Conservation (phyloP, 2,113 vertebrate species). For the Zosterops borbonicus region DNA sequence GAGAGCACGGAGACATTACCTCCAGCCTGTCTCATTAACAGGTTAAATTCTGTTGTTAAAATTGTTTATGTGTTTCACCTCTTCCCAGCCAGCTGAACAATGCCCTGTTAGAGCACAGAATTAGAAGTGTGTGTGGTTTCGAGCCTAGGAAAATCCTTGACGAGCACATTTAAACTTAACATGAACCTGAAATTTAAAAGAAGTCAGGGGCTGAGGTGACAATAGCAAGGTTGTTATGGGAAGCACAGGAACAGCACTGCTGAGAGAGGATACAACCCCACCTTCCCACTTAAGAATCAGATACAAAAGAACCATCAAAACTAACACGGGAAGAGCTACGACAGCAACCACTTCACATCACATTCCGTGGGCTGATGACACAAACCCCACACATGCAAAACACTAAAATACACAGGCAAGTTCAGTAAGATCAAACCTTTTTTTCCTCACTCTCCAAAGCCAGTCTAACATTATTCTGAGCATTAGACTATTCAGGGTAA, state of each 20-base stretch:
- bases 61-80: constrained; percentile 34
- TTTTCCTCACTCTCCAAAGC: background rate
- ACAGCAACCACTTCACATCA: background rate
- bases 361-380: background rate
- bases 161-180: background rate
- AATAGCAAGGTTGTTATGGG: background rate
- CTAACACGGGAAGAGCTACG: background rate
- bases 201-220: background rate
- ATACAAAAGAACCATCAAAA: constrained; percentile 1
- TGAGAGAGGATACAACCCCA: constrained; percentile 9
- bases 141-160: background rate
- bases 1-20: background rate
- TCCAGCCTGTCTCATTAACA: constrained; percentile 31
- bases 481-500: background rate
- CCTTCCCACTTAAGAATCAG: background rate
- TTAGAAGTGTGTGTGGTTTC: background rate
- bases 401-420: background rate
- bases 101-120: background rate
- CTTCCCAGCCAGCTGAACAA: constrained; percentile 21
- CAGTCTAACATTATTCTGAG: background rate
- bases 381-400: background rate
- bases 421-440: background rate
- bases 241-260: constrained; percentile 7
- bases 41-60: constrained; percentile 21
- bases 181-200: background rate